These are phyloP conservation scores for Ladona fulva DNA, from an alignment of 1,140 invertebrate genomes.

Conservation along the genomic window DNA sequence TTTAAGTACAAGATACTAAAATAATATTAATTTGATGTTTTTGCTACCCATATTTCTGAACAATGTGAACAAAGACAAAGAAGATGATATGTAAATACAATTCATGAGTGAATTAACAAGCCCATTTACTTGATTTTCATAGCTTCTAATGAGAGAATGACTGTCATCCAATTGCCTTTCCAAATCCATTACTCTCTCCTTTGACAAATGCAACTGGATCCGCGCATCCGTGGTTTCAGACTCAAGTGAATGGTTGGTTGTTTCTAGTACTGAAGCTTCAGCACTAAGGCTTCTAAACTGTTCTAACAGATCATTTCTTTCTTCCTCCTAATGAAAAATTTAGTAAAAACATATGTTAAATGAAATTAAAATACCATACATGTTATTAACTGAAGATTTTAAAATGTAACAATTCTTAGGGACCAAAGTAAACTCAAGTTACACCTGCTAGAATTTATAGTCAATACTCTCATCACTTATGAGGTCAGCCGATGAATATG, in stretches of 20 bases:
- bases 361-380: slow-evolving; percentile 32
- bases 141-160: slow-evolving; percentile 41
- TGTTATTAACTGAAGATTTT: no score
- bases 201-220: slow-evolving; percentile 40
- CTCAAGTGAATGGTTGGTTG: slow-evolving; percentile 60
- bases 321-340: slow-evolving; percentile 48
- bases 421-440: no score
- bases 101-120: no score
- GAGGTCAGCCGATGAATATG: no score
- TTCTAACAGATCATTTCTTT: slow-evolving; percentile 60
- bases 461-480: no score
- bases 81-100: no score
- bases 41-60: no score
- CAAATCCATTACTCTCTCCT: slow-evolving; percentile 42
- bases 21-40: no score
- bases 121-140: slow-evolving; percentile 46
- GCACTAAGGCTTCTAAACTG: slow-evolving; percentile 58
- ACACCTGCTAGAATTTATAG: no score
- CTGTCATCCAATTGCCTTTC: slow-evolving; percentile 41
- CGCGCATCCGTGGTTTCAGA: slow-evolving; percentile 54
- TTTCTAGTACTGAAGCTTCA: slow-evolving; percentile 59
- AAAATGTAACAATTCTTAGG: background rate
- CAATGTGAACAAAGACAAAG: no score
- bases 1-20: no score
- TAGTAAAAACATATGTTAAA: slow-evolving; percentile 10